Conservation (phyloP, 2,888 invertebrate species). For the Lepidocyrtinus sp. region DNA sequence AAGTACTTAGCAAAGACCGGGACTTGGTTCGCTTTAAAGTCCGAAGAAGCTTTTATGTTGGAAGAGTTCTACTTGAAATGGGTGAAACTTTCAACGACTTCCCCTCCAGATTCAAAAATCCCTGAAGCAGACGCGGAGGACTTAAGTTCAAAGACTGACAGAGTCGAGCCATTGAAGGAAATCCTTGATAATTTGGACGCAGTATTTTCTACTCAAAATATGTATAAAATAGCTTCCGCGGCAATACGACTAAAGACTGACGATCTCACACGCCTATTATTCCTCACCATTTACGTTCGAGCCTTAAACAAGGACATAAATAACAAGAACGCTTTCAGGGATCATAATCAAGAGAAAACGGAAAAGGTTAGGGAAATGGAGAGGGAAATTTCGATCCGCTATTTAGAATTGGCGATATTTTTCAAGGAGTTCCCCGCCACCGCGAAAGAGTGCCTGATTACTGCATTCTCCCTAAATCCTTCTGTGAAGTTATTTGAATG, state of each 20-base stretch:
- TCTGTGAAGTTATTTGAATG: constrained; percentile 42
- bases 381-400: constrained; percentile 42
- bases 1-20: constrained; percentile 30
- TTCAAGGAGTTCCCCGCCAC: constrained; percentile 35
- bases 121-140: constrained; percentile 17
- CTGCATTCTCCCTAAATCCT: constrained; percentile 64
- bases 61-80: constrained; percentile 16
- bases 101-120: no score
- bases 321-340: constrained; percentile 47
- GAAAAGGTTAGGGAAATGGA: constrained; percentile 27
- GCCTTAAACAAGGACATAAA: constrained; percentile 59
- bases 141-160: not conserved
- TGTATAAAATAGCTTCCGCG: constrained; percentile 49
- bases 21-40: constrained; percentile 38
- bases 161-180: constrained; percentile 25
- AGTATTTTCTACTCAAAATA: constrained; percentile 30
- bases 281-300: constrained; percentile 49
- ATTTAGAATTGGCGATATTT: constrained; percentile 47
- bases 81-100: constrained; percentile 7
- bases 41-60: not conserved
- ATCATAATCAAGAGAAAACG: not conserved
- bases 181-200: constrained; percentile 26
- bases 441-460: constrained; percentile 51
- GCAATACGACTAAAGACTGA: constrained; percentile 20
- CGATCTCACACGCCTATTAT: constrained; percentile 9